These are phyloP conservation scores for Actinemys pallida DNA, from an alignment of 2,113 vertebrate genomes.

Conservation along the genomic window DNA sequence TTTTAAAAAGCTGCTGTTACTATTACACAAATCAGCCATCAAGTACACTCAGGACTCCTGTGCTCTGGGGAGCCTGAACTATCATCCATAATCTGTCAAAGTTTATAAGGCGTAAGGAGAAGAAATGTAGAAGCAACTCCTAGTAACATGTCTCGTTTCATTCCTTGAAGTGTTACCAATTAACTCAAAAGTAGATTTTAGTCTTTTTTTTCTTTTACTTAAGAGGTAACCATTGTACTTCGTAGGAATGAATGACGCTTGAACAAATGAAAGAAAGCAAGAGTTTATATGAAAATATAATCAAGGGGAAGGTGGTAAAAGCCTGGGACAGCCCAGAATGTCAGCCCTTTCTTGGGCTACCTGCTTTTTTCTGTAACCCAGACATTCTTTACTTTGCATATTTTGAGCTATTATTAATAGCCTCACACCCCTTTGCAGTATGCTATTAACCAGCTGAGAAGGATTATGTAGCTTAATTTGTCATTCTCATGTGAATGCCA, in stretches of 20 bases:
- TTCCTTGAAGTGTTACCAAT: neutral
- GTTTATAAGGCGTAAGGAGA: neutral
- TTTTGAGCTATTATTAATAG: constrained; percentile 62
- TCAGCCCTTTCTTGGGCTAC: neutral
- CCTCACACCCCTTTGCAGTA: constrained; percentile 34
- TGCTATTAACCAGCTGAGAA: constrained; percentile 76
- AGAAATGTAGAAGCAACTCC: neutral
- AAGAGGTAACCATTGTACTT: neutral
- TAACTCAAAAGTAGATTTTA: neutral
- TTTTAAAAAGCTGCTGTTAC: neutral
- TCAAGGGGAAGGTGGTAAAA: neutral
- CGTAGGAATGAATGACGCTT: neutral
- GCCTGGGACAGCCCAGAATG: neutral
- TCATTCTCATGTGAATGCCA: constrained; percentile 54
- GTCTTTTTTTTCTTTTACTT: neutral
- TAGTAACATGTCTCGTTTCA: neutral
- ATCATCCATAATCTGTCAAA: neutral
- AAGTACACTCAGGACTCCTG: neutral
- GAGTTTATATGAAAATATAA: neutral
- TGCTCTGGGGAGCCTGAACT: neutral
- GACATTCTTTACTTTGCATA: constrained; percentile 57
- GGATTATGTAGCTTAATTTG: constrained; percentile 71
- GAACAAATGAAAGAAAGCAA: neutral
- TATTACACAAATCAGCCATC: rapidly evolving
- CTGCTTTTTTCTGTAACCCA: constrained; percentile 15